Evolutionary conservation across 2,888 invertebrate genomes (phyloP), one percentile per base, ranked within the genome.

Genomic region (Dimorphilus gyrociliatus): DNA sequence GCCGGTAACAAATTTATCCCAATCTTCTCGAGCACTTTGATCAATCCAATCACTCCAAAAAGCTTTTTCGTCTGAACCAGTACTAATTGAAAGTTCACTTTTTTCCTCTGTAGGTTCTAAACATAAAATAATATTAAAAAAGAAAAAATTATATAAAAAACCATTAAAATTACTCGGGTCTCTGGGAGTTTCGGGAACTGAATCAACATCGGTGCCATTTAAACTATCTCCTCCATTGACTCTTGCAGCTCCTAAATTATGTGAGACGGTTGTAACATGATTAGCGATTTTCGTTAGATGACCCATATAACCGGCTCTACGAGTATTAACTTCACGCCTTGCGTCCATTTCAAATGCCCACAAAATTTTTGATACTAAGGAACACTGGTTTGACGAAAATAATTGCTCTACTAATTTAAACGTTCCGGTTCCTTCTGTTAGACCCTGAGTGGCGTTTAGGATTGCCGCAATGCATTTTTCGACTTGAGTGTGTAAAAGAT

Each of bases 401-500:
- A 13, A 32, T 29, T 29, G 28, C 19, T 19, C 38, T 12, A 27
- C 14, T 16, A 19, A 27, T 31, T 25, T 10, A 27, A 27, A 31
- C n/a, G n/a, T n/a, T n/a, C n/a, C n/a, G n/a, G n/a, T n/a, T n/a
- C 50, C 53, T 29, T 56, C 52, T 3, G 45, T 41, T 37, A 50
- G 49, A 25, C 44, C 35, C 14, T 53, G 47, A 31, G 50, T 42
- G 39, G 56, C 55, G 33, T 47, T 55, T 50, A 82, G 72, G 51
- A 80, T 76, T 65, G 75, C 70, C 37, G 70, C 69, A 47, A 86
- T 65, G 59, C 81, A 77, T 60, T 76, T 73, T 61, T 77, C 54
- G 45, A 84, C 78, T 67, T 84, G 81, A 44, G 78, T 78, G 66
- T 92, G 90, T 57, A 92, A 71, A 68, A 92, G 88, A 70, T 86